Percentiles rank a stretch among this genome's conserved stretches.
Conservation (phyloP, 2,113 vertebrate species). For the Cyphomyrus plagiostoma region DNA sequence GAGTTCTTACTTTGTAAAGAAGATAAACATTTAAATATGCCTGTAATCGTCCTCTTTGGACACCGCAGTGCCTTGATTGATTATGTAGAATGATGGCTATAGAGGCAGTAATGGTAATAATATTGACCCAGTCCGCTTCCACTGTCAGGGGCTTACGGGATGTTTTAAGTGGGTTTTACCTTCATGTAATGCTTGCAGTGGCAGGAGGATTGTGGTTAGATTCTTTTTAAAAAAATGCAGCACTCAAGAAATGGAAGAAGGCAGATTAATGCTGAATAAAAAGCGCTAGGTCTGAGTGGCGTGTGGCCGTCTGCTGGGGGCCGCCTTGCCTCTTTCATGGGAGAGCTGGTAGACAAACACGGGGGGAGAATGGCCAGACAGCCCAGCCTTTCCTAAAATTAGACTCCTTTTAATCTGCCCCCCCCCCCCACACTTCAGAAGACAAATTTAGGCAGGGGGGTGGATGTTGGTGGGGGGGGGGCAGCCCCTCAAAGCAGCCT, state of each 20-base stretch:
- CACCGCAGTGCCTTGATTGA: neutral
- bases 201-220: neutral
- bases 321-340: conserved; percentile 35
- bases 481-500: conserved; percentile 46
- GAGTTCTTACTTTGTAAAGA: neutral
- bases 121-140: neutral
- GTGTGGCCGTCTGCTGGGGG: neutral
- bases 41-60: neutral
- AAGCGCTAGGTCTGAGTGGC: neutral
- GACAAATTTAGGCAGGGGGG: neutral
- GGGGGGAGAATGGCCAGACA: conserved; percentile 28
- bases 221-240: neutral
- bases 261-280: conserved; percentile 24
- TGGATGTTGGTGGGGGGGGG: neutral
- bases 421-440: conserved; percentile 13
- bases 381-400: conserved; percentile 33
- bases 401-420: conserved; percentile 32
- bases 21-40: neutral
- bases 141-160: neutral
- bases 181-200: neutral
- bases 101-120: neutral
- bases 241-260: neutral
- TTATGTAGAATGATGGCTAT: neutral
- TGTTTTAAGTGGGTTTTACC: neutral
- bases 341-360: neutral